Conservation (phyloP, 2,888 invertebrate genomes). For the Eilema depressum region DNA sequence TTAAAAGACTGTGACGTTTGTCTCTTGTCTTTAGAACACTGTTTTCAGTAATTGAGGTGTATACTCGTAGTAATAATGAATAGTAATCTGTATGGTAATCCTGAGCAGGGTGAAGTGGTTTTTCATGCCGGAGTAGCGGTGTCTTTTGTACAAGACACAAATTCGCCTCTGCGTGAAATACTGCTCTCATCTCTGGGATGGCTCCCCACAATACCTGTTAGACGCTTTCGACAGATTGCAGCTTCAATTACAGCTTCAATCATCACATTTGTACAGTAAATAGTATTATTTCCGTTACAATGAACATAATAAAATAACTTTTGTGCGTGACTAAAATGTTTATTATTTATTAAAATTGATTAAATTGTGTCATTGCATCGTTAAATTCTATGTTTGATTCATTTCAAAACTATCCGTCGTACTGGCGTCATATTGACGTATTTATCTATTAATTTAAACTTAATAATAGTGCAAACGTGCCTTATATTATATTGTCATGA, state of each 20-base stretch:
- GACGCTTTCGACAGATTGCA: too few species aligned
- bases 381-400: constrained; percentile 14
- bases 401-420: background rate
- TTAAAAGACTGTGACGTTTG: background rate
- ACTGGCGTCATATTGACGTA: background rate
- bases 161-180: too few species aligned
- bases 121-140: too few species aligned
- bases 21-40: background rate
- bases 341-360: constrained; percentile 12
- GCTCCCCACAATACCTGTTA: too few species aligned
- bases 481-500: background rate
- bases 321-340: constrained; percentile 19
- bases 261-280: background rate
- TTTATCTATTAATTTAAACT: background rate
- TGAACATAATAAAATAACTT: constrained; percentile 12
- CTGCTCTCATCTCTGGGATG: too few species aligned
- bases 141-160: too few species aligned
- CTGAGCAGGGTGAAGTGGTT: too few species aligned
- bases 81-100: too few species aligned
- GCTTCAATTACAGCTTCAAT: background rate
- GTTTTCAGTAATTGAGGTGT: too few species aligned
- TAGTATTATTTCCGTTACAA: background rate
- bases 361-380: constrained; percentile 6
- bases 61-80: too few species aligned
- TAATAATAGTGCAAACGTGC: background rate